Evolutionary conservation across 2,113 vertebrate genomes (phyloP).

Genomic region (Epinephelus fuscoguttatus): DNA sequence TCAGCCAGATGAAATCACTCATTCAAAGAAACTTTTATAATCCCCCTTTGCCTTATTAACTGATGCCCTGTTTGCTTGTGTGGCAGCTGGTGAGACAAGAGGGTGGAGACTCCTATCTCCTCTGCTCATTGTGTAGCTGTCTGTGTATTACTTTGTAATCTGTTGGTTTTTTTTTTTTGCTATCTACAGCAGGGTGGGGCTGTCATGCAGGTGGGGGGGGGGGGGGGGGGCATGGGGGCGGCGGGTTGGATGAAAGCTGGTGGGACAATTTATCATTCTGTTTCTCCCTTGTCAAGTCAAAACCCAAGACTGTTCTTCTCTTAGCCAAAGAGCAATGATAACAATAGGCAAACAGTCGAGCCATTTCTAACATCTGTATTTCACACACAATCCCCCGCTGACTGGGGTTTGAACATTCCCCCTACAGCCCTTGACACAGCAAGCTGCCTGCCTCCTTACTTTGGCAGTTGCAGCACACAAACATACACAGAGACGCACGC

Average conservation of each 20-base stretch:
- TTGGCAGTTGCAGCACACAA: slow-evolving; percentile 66
- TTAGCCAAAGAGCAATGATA: slow-evolving; percentile 62
- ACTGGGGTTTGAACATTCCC: slow-evolving; percentile 71
- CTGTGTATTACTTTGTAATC: slow-evolving; percentile 71
- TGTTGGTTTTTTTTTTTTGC: slow-evolving; percentile 56
- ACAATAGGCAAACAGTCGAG: slow-evolving; percentile 70
- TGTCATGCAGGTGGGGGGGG: neutral
- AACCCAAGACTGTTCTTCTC: slow-evolving; percentile 64
- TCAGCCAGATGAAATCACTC: slow-evolving; percentile 15
- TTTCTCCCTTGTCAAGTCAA: slow-evolving; percentile 79
- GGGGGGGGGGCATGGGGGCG: neutral
- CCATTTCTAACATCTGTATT: slow-evolving; percentile 78
- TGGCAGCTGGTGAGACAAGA: slow-evolving; percentile 65
- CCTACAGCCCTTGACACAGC: slow-evolving; percentile 70
- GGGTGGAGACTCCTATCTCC: slow-evolving; percentile 55
- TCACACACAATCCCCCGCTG: slow-evolving; percentile 70
- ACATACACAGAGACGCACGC: slow-evolving; percentile 55
- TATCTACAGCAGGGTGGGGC: slow-evolving; percentile 63
- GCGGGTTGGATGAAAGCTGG: slow-evolving; percentile 65
- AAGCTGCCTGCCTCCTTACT: slow-evolving; percentile 67
- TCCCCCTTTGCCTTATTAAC: slow-evolving; percentile 49
- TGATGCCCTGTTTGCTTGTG: slow-evolving; percentile 45
- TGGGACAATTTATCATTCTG: slow-evolving; percentile 80
- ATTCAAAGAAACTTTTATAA: slow-evolving; percentile 22
- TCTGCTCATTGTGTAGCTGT: slow-evolving; percentile 62